Evolutionary conservation across 2,888 invertebrate species (phyloP).

Genomic region (Periphyllus acericola): DNA sequence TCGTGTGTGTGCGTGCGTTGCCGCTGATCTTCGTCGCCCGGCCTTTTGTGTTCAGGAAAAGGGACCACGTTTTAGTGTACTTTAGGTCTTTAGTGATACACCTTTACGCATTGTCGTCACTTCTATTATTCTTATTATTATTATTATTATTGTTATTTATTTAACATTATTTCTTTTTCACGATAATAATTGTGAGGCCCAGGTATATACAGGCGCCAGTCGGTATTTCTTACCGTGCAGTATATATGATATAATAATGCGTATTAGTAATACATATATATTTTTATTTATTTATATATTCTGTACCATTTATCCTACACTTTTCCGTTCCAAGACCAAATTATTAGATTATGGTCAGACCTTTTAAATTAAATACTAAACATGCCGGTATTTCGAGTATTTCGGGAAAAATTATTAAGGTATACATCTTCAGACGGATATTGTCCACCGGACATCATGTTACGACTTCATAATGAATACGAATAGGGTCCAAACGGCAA

Average conservation of each 20-base stretch:
- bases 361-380: conserved; percentile 27
- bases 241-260: background rate
- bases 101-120: background rate
- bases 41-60: background rate
- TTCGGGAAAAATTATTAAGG: background rate
- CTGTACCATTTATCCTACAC: background rate
- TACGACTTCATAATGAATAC: conserved; percentile 48
- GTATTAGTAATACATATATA: background rate
- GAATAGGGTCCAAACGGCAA: conserved; percentile 7
- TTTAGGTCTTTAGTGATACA: background rate
- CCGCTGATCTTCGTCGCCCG: background rate
- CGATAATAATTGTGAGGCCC: background rate
- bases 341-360: background rate
- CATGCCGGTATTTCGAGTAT: background rate
- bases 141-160: background rate
- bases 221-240: background rate
- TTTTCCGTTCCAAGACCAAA: background rate
- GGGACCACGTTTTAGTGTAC: background rate
- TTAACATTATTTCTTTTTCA: background rate
- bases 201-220: background rate
- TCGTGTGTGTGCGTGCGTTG: background rate
- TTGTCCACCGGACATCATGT: conserved; percentile 20
- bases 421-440: conserved; percentile 15
- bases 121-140: background rate
- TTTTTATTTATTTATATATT: background rate